Conservation (phyloP, 2,888 invertebrate genomes). For the Amphipoea lucens region DNA sequence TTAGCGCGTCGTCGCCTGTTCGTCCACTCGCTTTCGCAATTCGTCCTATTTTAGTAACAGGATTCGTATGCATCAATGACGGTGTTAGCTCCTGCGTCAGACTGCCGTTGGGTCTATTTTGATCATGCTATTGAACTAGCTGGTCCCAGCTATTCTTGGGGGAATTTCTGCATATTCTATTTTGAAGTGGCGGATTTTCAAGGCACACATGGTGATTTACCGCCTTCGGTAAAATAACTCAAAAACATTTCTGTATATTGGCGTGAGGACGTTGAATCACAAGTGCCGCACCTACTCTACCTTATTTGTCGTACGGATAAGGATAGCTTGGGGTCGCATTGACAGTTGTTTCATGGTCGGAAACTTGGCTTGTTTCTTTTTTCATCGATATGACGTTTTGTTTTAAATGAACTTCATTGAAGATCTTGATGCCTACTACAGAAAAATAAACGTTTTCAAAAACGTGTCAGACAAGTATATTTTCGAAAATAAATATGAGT, state of each 20-base stretch:
- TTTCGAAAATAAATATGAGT: background rate
- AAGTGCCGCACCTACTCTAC: constrained; percentile 62
- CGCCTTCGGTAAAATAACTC: constrained; percentile 45
- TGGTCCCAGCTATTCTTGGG: constrained; percentile 54
- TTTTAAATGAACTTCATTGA: background rate
- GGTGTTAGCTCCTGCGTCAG: constrained; percentile 81
- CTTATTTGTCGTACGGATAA: constrained; percentile 67
- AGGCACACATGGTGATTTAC: constrained; percentile 49
- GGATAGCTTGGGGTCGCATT: constrained; percentile 60
- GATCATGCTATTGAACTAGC: constrained; percentile 72
- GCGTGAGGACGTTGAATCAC: constrained; percentile 65
- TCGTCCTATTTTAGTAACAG: constrained; percentile 80
- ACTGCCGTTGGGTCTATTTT: constrained; percentile 75
- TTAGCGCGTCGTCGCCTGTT: constrained; percentile 75
- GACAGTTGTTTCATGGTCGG: constrained; percentile 62
- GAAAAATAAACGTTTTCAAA: background rate
- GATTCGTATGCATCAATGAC: constrained; percentile 80
- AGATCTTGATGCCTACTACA: background rate
- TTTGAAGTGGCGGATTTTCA: constrained; percentile 51
- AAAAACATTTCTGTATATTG: constrained; percentile 49
- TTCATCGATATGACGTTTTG: constrained; percentile 18
- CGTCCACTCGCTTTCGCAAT: constrained; percentile 75
- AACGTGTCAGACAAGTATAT: constrained; percentile 7
- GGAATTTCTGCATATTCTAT: constrained; percentile 61
- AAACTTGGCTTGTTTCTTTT: constrained; percentile 34